These are phyloP conservation scores for Pseudococcus longispinus DNA, from an alignment of 2,888 invertebrate genomes.

Conservation along the genomic window DNA sequence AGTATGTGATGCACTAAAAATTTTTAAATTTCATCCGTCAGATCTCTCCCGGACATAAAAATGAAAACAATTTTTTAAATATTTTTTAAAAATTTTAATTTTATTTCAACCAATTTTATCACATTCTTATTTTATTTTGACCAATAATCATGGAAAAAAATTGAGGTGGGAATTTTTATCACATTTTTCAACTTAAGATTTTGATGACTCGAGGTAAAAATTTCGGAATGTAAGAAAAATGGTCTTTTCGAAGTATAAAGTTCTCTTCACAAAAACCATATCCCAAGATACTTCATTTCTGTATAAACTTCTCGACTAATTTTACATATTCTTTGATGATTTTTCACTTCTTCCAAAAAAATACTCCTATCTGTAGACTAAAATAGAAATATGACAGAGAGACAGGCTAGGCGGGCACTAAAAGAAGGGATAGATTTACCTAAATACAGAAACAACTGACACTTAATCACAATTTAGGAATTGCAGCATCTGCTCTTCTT, in stretches of 20 bases:
- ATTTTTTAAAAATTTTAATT: no score
- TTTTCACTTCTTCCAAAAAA: neutral
- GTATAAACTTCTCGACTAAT: neutral
- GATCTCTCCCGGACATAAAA: no score
- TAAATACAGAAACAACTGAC: slow-evolving; percentile 41
- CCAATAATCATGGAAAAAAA: no score
- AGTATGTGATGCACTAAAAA: no score
- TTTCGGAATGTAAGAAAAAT: no score
- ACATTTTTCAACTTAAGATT: no score
- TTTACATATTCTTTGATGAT: neutral
- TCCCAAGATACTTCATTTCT: neutral
- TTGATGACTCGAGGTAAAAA: no score
- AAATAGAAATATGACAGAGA: neutral
- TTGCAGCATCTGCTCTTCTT: slow-evolving; percentile 45
- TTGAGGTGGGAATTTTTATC: no score
- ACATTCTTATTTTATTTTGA: no score
- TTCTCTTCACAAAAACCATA: neutral
- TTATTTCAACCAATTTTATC: no score
- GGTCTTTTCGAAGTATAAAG: neutral
- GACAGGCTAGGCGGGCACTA: neutral
- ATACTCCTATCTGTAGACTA: neutral
- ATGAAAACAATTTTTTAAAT: no score
- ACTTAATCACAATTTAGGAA: slow-evolving; percentile 44
- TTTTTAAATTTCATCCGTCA: no score
- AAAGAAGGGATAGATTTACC: slow-evolving; percentile 20